Base-by-base conservation (phyloP, 2,797 vertebrate genomes). In the Labroides dimidiatus region DNA sequence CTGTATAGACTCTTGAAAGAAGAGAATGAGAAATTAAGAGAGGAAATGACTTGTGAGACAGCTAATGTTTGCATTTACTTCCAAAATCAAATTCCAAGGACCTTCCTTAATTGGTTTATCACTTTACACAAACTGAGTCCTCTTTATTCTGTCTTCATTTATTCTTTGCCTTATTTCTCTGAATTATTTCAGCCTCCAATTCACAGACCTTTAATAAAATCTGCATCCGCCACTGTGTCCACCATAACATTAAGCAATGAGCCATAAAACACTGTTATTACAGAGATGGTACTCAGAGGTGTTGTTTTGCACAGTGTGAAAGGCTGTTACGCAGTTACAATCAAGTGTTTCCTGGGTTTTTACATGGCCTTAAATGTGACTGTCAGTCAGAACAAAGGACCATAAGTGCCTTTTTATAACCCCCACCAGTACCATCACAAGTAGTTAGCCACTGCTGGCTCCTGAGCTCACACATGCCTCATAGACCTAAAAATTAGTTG, bases 371-470 rank as follows among this genome's bases (percentile, higher is more conserved):
- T 77, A 51, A 63, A 68, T 67, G 36, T n/a, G 45, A 60, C 36
- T 15, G 16, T 19, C 71, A 57, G 52, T 69, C 30, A 58, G 27
- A 56, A 44, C 54, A 15, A 42, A 69, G 43, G 23, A 56, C 37
- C 64, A 69, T 12, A 54, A 59, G 52, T 36, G 49, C 12, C 10
- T 42, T 39, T 16, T 71, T 43, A 64, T 72, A 51, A 76, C 80
- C 49, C 49, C 57, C 59, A 58, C 2, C 20, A 58, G 64, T 20
- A 39, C 53, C 48, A 21, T 9, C 37, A 44, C 20, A 30, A 47
- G 54, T 21, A 21, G 24, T 19, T 48, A 55, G n/a, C 36, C 30
- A n/a, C 45, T 15, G 43, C 41, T n/a, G 49, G 10, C 30, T 6
- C 47, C 54, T 2, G 58, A 49, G 64, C 41, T 60, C 23, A 69